These are phyloP conservation scores for Portevinia maculata DNA, from an alignment of 2,888 invertebrate genomes.

Conservation along the genomic window DNA sequence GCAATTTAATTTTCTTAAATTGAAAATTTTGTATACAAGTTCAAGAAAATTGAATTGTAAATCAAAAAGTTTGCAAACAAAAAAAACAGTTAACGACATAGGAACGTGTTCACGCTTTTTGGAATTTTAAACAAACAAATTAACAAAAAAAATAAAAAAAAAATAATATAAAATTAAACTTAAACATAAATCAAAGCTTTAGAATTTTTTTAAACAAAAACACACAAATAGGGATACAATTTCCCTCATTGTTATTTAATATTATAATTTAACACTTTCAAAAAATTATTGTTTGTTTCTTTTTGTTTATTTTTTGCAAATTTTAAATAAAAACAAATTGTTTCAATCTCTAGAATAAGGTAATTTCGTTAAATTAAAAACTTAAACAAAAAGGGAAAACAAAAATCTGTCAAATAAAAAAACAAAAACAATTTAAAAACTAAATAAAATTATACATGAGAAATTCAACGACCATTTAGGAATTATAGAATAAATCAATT, in stretches of 20 bases:
- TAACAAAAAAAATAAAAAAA: conserved; percentile 26
- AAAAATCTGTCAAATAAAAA: conserved; percentile 35
- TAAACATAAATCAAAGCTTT: conserved; percentile 55
- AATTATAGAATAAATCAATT: conserved; percentile 71
- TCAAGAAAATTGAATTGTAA: conserved; percentile 38
- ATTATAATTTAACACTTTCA: conserved; percentile 13
- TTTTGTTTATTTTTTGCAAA: conserved; percentile 10
- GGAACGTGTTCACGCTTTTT: conserved; percentile 71
- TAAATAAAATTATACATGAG: conserved; percentile 61
- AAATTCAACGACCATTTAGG: conserved; percentile 74
- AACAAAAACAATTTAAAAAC: conserved; percentile 9
- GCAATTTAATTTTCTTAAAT: conserved; percentile 32
- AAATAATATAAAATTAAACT: conserved; percentile 59
- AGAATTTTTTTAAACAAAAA: conserved; percentile 24
- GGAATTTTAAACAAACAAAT: conserved; percentile 20
- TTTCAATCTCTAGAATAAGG: conserved; percentile 50
- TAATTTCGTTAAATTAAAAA: conserved; percentile 57
- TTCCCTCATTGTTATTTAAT: conserved; percentile 41
- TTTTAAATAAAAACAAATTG: conserved; percentile 29
- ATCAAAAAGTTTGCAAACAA: conserved; percentile 26
- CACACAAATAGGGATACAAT: conserved; percentile 8
- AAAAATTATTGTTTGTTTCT: conserved; percentile 18
- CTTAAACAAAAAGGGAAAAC: conserved; percentile 3
- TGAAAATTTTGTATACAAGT: not conserved
- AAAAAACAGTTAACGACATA: conserved; percentile 70